Conservation (phyloP, 2,797 vertebrate species). For the Anguilla marmorata region DNA sequence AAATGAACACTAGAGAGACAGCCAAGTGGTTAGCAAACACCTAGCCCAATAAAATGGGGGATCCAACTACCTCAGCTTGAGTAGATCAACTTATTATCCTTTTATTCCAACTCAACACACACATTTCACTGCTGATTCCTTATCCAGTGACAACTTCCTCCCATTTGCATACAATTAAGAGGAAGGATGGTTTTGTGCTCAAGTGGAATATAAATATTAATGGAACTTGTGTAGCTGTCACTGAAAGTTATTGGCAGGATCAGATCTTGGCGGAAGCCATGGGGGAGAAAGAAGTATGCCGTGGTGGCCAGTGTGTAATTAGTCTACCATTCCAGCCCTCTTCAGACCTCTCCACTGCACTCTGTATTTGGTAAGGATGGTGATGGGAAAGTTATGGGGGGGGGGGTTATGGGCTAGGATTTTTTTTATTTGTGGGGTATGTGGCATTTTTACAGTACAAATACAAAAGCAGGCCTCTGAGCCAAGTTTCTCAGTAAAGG, state of each 20-base stretch:
- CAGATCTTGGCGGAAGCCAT: not conserved
- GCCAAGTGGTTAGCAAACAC: not conserved
- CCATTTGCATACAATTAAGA: constrained; percentile 10
- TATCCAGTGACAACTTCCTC: not conserved
- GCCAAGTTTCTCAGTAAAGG: not conserved
- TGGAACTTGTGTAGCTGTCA: not conserved
- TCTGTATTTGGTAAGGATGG: not conserved
- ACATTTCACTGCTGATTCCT: not conserved
- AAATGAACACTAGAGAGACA: not conserved
- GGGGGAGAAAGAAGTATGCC: not conserved
- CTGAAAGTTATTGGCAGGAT: constrained; percentile 3
- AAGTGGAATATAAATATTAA: constrained; percentile 13
- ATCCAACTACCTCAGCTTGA: not conserved
- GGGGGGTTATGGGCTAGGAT: not conserved
- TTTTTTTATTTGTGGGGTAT: not conserved
- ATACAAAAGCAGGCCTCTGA: not conserved
- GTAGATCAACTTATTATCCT: not conserved
- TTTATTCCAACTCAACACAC: not conserved
- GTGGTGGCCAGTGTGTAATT: constrained; percentile 2
- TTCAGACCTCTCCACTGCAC: not conserved
- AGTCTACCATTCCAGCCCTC: not conserved
- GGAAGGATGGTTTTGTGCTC: not conserved
- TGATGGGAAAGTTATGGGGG: not conserved
- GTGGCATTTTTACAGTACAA: not conserved
- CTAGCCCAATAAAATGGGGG: not conserved